These are phyloP conservation scores for Empidonax traillii DNA, from an alignment of 2,113 vertebrate species.

Conservation along the genomic window DNA sequence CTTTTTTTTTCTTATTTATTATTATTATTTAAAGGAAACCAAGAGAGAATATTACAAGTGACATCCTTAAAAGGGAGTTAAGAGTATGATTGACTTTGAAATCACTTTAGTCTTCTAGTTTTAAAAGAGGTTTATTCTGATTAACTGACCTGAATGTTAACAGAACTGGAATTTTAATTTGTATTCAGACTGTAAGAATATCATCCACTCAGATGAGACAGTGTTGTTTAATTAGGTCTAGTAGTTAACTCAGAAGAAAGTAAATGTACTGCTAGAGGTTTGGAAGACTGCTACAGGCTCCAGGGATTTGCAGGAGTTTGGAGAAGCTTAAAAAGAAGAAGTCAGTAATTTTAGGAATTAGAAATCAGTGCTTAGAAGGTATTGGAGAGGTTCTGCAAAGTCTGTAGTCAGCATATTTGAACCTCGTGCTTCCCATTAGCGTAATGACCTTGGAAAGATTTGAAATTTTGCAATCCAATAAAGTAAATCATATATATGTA, in stretches of 20 bases:
- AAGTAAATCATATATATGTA: conserved; percentile 11
- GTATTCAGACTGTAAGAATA: conserved; percentile 74
- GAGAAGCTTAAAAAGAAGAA: conserved; percentile 62
- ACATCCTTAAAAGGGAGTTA: conserved; percentile 39
- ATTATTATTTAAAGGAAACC: conserved; percentile 14
- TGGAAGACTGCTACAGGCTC: conserved; percentile 40
- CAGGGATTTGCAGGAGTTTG: conserved; percentile 63
- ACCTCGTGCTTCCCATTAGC: conserved; percentile 8
- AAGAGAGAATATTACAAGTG: conserved; percentile 4
- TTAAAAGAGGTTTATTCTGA: conserved; percentile 70
- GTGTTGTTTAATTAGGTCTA: conserved; percentile 80
- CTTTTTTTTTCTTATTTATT: not conserved
- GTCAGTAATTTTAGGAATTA: conserved; percentile 51
- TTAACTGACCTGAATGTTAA: conserved; percentile 77
- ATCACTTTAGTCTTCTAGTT: conserved; percentile 71
- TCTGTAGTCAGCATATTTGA: conserved; percentile 18
- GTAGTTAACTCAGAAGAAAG: conserved; percentile 74
- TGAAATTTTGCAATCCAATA: conserved; percentile 30
- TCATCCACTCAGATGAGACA: conserved; percentile 66
- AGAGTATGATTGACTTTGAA: conserved; percentile 70
- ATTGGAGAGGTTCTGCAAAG: not conserved
- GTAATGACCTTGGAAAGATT: conserved; percentile 33
- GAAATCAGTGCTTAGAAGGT: conserved; percentile 35
- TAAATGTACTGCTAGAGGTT: conserved; percentile 56
- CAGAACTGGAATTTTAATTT: conserved; percentile 70